A percentile compares a stretch with the other conserved stretches of the same genome.
Evolutionary conservation across 2,888 invertebrate genomes (phyloP).

Genomic region (Schizotus pectinicornis): DNA sequence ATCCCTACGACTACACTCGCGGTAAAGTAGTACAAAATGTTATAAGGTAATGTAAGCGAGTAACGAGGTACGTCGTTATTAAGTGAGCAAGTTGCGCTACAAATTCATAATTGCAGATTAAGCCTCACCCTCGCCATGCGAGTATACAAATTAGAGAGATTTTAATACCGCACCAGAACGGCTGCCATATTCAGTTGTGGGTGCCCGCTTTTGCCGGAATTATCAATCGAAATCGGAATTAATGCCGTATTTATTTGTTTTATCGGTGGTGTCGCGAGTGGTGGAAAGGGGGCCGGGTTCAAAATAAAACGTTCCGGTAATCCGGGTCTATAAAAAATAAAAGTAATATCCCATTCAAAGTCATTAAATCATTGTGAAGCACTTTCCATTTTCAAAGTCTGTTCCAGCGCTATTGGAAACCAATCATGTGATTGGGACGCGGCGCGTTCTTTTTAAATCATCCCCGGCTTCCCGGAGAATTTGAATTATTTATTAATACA

Average conservation of each 20-base stretch:
- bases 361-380: slow-evolving; percentile 49
- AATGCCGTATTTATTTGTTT: too few species aligned
- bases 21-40: not conserved
- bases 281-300: not conserved
- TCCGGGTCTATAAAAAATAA: slow-evolving; percentile 41
- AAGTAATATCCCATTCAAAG: slow-evolving; percentile 44
- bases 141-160: slow-evolving; percentile 19
- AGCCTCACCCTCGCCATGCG: slow-evolving; percentile 13
- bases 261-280: too few species aligned
- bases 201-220: too few species aligned
- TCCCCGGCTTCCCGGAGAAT: slow-evolving; percentile 1
- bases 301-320: slow-evolving; percentile 20
- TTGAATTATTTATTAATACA: slow-evolving; percentile 25
- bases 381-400: slow-evolving; percentile 45
- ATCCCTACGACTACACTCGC: not conserved
- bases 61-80: slow-evolving; percentile 14
- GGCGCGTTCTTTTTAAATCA: slow-evolving; percentile 24
- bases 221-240: too few species aligned
- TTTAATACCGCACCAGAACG: slow-evolving; percentile 3
- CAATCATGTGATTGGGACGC: slow-evolving; percentile 43
- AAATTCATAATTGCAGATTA: slow-evolving; percentile 29
- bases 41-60: not conserved
- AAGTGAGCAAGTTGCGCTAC: slow-evolving; percentile 24
- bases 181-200: too few species aligned
- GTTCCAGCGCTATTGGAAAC: slow-evolving; percentile 43